Evolutionary conservation across 2,113 vertebrate species (phyloP).

Genomic region (Austrofundulus limnaeus): DNA sequence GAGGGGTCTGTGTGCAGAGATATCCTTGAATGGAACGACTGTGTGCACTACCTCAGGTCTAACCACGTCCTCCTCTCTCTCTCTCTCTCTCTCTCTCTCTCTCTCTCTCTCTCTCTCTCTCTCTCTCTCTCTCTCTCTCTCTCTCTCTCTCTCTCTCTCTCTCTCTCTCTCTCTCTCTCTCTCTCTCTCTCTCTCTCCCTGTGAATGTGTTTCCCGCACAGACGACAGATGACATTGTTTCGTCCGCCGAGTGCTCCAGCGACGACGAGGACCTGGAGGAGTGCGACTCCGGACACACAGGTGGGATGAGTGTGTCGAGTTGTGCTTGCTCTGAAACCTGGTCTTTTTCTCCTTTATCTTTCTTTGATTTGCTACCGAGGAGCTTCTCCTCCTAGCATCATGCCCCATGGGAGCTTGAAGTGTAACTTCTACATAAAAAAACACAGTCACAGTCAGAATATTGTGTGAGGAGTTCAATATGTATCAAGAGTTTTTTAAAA

Average conservation of each 20-base stretch:
- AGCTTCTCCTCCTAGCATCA: constrained; percentile 86
- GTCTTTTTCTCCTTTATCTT: constrained; percentile 68
- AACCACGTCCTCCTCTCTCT: background rate
- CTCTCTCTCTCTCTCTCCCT: background rate
- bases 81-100: too few species aligned
- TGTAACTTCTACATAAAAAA: constrained; percentile 73
- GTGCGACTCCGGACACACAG: constrained; percentile 95
- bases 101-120: too few species aligned
- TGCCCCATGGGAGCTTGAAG: constrained; percentile 87
- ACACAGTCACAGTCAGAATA: constrained; percentile 35
- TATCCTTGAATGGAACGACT: constrained; percentile 60
- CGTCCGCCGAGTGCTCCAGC: constrained; percentile 96
- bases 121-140: too few species aligned
- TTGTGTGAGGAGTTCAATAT: constrained; percentile 35
- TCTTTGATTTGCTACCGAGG: constrained; percentile 89
- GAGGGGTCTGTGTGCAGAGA: constrained; percentile 52
- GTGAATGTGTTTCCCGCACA: constrained; percentile 57
- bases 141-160: too few species aligned
- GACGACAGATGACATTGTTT: constrained; percentile 96
- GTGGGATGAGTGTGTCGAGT: constrained; percentile 96
- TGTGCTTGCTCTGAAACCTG: constrained; percentile 87
- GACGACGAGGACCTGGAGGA: constrained; percentile 98
- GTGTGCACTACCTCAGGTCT: constrained; percentile 11
- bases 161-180: too few species aligned
- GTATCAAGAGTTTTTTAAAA: constrained; percentile 42